phyloP scores from a whole-genome alignment of 2,797 vertebrate species.

The Hypotaenidia philippensis region DNA sequence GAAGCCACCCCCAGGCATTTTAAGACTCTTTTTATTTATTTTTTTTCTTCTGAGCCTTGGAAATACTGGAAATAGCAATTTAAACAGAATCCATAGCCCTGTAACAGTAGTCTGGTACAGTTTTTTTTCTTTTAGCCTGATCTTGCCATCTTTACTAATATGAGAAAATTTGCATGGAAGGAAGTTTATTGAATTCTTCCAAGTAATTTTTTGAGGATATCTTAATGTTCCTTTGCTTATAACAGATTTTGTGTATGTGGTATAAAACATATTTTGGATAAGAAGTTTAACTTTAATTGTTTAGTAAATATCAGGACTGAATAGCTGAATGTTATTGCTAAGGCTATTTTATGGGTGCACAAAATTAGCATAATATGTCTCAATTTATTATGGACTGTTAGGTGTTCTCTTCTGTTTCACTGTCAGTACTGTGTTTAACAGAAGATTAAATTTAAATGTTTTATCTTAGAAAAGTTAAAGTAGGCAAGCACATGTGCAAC shows the following conservation, averaged over 20 bases:
- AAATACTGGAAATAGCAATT: constrained; percentile 3
- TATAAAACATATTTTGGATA: not conserved
- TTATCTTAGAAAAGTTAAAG: not conserved
- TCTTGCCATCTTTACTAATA: not conserved
- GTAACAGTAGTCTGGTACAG: not conserved
- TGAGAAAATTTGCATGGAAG: not conserved
- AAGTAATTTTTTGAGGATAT: not conserved
- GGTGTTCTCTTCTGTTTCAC: not conserved
- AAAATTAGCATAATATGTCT: not conserved
- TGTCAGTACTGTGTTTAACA: not conserved
- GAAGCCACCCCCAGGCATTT: constrained; percentile 28
- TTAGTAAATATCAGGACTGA: not conserved
- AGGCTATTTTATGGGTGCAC: not conserved
- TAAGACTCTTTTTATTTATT: not conserved
- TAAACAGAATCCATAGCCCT: not conserved
- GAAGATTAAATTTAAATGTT: not conserved
- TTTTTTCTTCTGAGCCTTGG: not conserved
- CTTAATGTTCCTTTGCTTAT: not conserved
- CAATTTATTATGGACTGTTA: not conserved
- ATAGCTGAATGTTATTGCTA: not conserved
- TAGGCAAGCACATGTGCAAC: accelerated
- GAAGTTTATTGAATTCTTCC: not conserved
- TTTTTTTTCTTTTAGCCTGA: not conserved
- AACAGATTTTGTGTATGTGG: not conserved
- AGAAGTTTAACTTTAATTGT: not conserved